Evolutionary conservation across 2,888 invertebrate genomes (phyloP).

Genomic region (Brenthis ino): DNA sequence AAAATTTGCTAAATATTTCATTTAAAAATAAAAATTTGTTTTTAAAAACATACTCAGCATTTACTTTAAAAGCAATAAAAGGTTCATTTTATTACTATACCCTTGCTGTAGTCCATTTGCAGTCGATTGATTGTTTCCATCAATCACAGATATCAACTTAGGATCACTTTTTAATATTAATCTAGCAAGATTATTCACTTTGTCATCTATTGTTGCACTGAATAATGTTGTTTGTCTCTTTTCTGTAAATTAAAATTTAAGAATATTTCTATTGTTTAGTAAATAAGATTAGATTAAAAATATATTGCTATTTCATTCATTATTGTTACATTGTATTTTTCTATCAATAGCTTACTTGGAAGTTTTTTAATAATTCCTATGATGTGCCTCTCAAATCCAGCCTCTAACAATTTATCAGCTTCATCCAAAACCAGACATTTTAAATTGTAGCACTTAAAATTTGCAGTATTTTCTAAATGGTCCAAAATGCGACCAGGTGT

Average conservation of each 20-base stretch:
- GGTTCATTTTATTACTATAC: constrained; percentile 44
- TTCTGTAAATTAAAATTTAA: constrained; percentile 75
- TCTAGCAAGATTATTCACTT: constrained; percentile 92
- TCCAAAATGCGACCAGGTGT: constrained; percentile 98
- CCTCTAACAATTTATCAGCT: constrained; percentile 96
- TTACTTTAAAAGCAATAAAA: not conserved
- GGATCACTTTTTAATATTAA: constrained; percentile 95
- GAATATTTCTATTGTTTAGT: not conserved
- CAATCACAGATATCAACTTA: constrained; percentile 92
- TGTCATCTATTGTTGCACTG: constrained; percentile 97
- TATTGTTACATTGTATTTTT: not conserved
- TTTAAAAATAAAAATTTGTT: too few relatives aligned
- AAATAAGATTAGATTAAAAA: constrained; percentile 1
- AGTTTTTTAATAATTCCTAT: constrained; percentile 94
- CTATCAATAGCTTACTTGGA: constrained; percentile 78
- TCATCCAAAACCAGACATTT: constrained; percentile 95
- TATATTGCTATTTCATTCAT: not conserved
- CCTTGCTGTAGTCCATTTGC: constrained; percentile 91
- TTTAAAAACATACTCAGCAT: not conserved
- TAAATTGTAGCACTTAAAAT: constrained; percentile 88
- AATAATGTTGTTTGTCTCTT: constrained; percentile 97
- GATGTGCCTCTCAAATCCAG: constrained; percentile 97
- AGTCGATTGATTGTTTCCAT: constrained; percentile 86
- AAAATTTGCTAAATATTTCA: too few relatives aligned
- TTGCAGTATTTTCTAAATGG: constrained; percentile 94